A percentile compares a stretch with the other conserved stretches of the same genome.
Conservation (phyloP, 2,888 invertebrate genomes). For the Muschampia plurimacula region DNA sequence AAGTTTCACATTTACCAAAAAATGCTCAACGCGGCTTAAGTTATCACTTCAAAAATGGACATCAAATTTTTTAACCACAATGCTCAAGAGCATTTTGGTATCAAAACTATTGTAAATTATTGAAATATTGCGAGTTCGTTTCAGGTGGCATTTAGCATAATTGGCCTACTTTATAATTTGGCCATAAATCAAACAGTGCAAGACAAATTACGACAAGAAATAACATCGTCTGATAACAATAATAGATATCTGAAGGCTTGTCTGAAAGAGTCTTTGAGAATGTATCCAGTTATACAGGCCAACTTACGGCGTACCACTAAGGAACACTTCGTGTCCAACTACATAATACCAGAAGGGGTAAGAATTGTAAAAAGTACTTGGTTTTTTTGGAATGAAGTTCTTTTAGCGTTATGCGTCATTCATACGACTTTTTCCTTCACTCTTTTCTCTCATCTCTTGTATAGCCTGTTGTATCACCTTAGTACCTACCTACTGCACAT, state of each 20-base stretch:
- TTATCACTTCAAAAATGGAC: too few relatives aligned
- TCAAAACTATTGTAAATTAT: not conserved
- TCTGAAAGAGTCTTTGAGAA: slow-evolving; percentile 86
- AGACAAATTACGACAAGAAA: slow-evolving; percentile 73
- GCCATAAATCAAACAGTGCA: slow-evolving; percentile 83
- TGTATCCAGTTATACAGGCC: slow-evolving; percentile 68
- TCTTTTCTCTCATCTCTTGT: too few relatives aligned
- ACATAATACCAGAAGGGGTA: slow-evolving; percentile 75
- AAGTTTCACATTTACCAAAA: too few relatives aligned
- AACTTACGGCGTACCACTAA: slow-evolving; percentile 69
- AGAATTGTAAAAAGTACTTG: slow-evolving; percentile 43
- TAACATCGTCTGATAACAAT: slow-evolving; percentile 56
- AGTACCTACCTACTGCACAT: too few relatives aligned
- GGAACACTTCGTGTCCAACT: slow-evolving; percentile 72
- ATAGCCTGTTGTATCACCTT: too few relatives aligned
- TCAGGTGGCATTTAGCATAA: slow-evolving; percentile 72
- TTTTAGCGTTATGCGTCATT: too few relatives aligned
- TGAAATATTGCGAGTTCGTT: slow-evolving; percentile 40
- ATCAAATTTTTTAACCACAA: not conserved
- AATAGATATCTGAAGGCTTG: slow-evolving; percentile 86
- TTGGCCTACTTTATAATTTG: slow-evolving; percentile 81
- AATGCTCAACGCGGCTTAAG: too few relatives aligned
- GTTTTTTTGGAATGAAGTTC: too few relatives aligned
- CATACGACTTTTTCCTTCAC: too few relatives aligned
- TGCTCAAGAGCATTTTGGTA: not conserved